These are phyloP conservation scores for Nephila pilipes DNA, from an alignment of 1,140 invertebrate genomes.

Conservation along the genomic window DNA sequence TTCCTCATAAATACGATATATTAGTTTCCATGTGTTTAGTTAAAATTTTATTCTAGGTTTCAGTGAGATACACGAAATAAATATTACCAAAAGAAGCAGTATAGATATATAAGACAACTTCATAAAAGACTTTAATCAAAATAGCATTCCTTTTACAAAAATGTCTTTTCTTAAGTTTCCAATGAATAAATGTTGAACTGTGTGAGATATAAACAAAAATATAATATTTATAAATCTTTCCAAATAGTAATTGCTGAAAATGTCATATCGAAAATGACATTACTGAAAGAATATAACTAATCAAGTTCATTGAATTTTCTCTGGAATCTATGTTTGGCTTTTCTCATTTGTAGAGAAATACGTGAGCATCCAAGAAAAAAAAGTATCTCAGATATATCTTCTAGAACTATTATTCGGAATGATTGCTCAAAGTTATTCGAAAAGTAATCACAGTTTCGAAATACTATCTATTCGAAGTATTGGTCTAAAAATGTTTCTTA, in stretches of 20 bases:
- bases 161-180: too few species aligned
- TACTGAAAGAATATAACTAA: neutral
- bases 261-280: neutral
- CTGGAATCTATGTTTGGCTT: neutral
- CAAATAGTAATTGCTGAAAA: neutral
- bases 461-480: slow-evolving; percentile 19
- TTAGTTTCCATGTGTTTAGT: too few species aligned
- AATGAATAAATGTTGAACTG: too few species aligned
- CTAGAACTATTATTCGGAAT: neutral
- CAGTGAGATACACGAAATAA: too few species aligned
- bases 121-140: too few species aligned
- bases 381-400: neutral
- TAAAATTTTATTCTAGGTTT: too few species aligned
- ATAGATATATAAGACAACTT: too few species aligned
- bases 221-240: too few species aligned
- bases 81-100: too few species aligned
- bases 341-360: neutral
- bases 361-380: neutral
- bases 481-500: neutral
- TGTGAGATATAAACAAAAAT: too few species aligned
- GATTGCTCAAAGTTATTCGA: slow-evolving; percentile 38
- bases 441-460: slow-evolving; percentile 31
- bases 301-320: neutral
- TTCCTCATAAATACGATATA: too few species aligned
- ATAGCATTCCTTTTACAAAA: too few species aligned